Evolutionary conservation across 2,797 vertebrate species (phyloP).

Genomic region (Poecilia velifera): DNA sequence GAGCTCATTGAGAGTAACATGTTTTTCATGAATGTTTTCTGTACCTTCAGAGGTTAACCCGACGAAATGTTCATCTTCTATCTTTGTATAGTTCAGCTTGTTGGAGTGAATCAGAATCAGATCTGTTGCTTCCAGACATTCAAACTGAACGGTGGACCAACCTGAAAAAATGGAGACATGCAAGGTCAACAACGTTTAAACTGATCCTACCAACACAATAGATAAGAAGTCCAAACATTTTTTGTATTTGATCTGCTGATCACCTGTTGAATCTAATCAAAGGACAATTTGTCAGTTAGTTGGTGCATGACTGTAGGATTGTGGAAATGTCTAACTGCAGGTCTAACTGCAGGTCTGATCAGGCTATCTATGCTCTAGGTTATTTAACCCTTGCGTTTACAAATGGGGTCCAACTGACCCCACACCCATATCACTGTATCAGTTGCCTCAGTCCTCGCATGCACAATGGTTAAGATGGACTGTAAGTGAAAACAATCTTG

Average conservation of each 20-base stretch:
- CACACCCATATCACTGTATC: too few species aligned
- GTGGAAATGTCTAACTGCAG: background rate
- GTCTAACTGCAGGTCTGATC: too few species aligned
- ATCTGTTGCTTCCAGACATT: conserved; percentile 76
- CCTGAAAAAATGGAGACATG: conserved; percentile 34
- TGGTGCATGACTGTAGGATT: background rate
- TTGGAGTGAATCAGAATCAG: conserved; percentile 92
- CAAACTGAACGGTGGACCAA: conserved; percentile 72
- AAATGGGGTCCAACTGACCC: too few species aligned
- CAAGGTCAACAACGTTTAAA: background rate
- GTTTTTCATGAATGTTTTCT: background rate
- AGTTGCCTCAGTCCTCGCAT: too few species aligned
- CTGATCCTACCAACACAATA: background rate
- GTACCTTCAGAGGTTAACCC: conserved; percentile 50
- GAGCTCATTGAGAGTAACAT: background rate
- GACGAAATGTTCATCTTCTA: conserved; percentile 11
- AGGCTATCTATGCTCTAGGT: background rate
- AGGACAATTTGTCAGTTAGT: background rate
- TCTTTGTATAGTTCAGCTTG: conserved; percentile 81
- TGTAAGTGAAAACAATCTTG: background rate
- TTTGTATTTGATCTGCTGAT: background rate
- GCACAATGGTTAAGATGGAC: background rate
- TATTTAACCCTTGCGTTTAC: background rate
- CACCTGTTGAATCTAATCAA: background rate
- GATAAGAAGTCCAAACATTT: background rate